These are phyloP conservation scores for Hylaeus anthracinus DNA, from an alignment of 1,140 invertebrate species.

Conservation along the genomic window DNA sequence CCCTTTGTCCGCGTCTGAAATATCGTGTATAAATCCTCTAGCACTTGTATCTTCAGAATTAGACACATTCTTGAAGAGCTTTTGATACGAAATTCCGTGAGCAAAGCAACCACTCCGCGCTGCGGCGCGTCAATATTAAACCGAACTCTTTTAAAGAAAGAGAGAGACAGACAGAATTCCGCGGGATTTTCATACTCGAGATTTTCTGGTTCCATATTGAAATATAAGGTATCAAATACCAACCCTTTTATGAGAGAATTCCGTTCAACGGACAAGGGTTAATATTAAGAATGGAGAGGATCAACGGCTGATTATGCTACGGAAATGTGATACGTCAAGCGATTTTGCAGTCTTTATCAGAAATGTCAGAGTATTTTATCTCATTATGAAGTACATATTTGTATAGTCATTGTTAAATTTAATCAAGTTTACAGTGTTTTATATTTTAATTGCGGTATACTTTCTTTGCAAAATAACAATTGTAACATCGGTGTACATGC, in stretches of 20 bases:
- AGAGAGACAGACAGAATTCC: neutral
- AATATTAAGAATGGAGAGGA: neutral
- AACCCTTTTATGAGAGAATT: neutral
- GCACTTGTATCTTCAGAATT: neutral
- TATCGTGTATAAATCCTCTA: neutral
- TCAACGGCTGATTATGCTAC: neutral
- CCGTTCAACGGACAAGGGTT: neutral
- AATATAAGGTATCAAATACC: neutral
- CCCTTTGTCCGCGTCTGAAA: neutral
- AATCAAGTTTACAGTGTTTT: no score
- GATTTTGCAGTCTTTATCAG: neutral
- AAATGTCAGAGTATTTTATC: no score
- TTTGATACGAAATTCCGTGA: neutral
- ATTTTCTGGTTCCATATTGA: neutral
- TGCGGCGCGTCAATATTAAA: conserved; percentile 7
- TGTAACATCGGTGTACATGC: no score
- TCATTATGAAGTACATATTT: no score
- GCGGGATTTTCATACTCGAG: neutral
- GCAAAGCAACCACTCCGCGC: neutral
- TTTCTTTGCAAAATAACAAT: no score
- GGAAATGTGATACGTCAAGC: neutral
- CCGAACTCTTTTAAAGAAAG: neutral
- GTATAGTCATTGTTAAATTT: no score
- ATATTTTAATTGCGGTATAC: no score
- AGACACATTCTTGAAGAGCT: neutral